Base-by-base conservation (phyloP, 1,140 invertebrate genomes). In the Hormaphis cornu region DNA sequence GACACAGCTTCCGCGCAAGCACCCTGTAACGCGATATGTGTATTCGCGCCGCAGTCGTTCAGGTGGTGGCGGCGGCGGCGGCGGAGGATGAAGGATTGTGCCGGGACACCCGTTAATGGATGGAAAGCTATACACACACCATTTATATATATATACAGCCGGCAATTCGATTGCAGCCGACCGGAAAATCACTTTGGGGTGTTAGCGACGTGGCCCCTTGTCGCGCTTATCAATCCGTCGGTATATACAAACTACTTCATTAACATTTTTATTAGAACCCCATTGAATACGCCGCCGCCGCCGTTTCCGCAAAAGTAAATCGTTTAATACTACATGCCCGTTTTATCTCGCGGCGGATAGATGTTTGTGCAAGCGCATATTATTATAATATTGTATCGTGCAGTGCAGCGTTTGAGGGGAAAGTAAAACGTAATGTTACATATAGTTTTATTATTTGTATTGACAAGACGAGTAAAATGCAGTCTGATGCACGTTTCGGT, bases 231-330 rank as follows among this genome's bases (percentile, higher is more conserved):
- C 61, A 66, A 66, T 66, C 61, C 61, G 18, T 30, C 61, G 44
- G 61, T 66, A 58, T 33, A 33, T 58, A 66, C 61, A 66, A 66
- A 66, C 61, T 66, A 66, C 61, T 66, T 66, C 61, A 66, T 66
- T 66, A 66, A 66, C 61, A 66, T 66, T 66, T 66, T 66, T 66
- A 66, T 66, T 66, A 66, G 61, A 66, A 66, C 61, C 61, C 61
- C 61, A 66, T 66, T 66, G 61, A 66, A 66, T 44, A 5, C 35
- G 12, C 3, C 4, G 1, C 1, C 8, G 12, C 6, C 26, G 40
- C 14, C 58, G 58, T 46, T 30, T 24, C 12, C 9, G 20, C 42
- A 63, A 50, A 50, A 66, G 44, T 35, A 50, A 66, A 66, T 66
- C 61, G 61, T 66, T 66, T 66, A 66, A 66, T 66, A 50, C 61